Base-by-base conservation (phyloP, 2,797 vertebrate species). In the Sebastolobus alascanus region DNA sequence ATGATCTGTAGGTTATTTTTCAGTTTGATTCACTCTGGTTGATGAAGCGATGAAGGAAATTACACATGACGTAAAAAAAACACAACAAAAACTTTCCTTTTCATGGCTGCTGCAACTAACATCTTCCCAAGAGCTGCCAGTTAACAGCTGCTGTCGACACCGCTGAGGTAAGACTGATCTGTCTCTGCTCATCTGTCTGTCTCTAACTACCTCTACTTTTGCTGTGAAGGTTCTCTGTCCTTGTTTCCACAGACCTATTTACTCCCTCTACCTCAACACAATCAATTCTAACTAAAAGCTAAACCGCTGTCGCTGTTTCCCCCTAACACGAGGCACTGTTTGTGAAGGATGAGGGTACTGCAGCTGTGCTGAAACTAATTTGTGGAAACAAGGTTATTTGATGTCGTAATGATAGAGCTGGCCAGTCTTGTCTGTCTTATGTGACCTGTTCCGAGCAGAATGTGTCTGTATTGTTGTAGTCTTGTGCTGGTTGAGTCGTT, bases 111-210 rank as follows among this genome's bases (percentile, higher is more conserved):
- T 94, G 77, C 84, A 85, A 92, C 92, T 95, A 95, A 95, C 93
- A 82, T 91, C 89, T 89, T 85, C 83, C 77, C 85, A 74, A 89
- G 93, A 94, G 87, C 93, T 91, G 75, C 93, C 90, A 84, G 89
- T 87, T 95, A 93, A 94, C 91, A 86, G 71, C 93, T 89, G 87
- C 93, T 89, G 87, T 74, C 91, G 13, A 83, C 93, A 35, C 87
- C 55, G 82, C 86, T 82, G 91, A 96, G 95, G 95, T 96, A 96
- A 96, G 95, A 92, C 91, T 92, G 77, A 86, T 76, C 88, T 89
- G 91, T 88, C 80, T 93, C 89, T 90, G 85, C 87, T 91, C 80
- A 72, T 84, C 86, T 88, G 80, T 92, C 86, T 91, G 79, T 90
- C 73, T 55, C 74, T 79, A 55, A 82, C 72, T 76, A n/a, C 71